Base-by-base conservation (phyloP, 2,113 vertebrate genomes). In the Anarrhichthys ocellatus region DNA sequence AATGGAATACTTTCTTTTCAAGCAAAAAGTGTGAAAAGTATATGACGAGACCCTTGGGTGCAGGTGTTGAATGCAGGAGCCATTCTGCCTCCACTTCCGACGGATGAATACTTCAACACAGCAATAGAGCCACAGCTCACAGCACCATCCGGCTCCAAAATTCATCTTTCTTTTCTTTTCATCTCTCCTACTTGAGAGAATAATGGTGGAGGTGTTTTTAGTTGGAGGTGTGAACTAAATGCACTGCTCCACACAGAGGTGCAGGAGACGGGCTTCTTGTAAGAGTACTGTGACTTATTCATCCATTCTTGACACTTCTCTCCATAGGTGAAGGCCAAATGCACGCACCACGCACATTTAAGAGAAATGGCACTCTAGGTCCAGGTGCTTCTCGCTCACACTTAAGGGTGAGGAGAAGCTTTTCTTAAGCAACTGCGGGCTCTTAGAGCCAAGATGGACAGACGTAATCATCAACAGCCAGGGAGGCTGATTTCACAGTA, bases 181-280 rank as follows among this genome's bases (percentile, higher is more conserved):
- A 64, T n/a, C 18, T 36, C 29, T 48, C 38, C 48, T 1, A 56
- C 76, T 66, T 75, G 54, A 85, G 77, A 66, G 67, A 84, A 89
- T 83, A 90, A 92, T 78, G 77, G 72, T 0, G 24, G 70, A 18
- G 8, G 50, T 20, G 85, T 81, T 72, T 87, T 88, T 74, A 88
- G 52, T 74, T 85, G 18, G 74, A 88, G 86, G 89, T 92, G 91
- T 87, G 87, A 92, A 87, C 48, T 81, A 86, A 90, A 92, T 89
- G 92, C 77, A 89, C 63, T 58, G 64, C 61, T 62, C 72, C 78
- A 76, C 69, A 27, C 61, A 10, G 72, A 73, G 73, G 62, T 76
- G 82, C 29, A 68, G 74, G 44, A 50, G 65, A 52, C 29, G 42
- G 15, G 32, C 63, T 76, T 66, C 50, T 58, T 71, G 66, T 64